Percentiles rank a stretch among this genome's conserved stretches.
Evolutionary conservation across 2,797 vertebrate species (phyloP).

Genomic region (Pelodytes ibericus): DNA sequence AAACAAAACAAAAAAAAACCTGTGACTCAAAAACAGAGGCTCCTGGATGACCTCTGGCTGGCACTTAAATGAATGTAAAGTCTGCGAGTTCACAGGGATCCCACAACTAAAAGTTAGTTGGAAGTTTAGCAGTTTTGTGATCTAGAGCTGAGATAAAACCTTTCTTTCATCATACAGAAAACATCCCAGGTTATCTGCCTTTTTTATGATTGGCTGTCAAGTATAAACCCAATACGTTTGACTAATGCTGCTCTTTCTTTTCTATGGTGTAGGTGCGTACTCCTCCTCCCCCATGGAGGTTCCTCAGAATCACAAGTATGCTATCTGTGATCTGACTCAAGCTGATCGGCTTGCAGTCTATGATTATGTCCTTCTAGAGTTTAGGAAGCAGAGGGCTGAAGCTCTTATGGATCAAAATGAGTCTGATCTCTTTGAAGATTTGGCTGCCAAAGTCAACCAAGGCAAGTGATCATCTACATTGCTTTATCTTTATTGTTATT

Average conservation of each 20-base stretch:
- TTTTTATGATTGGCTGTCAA: too few relatives aligned
- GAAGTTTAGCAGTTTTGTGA: too few relatives aligned
- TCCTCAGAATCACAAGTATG: slow-evolving; percentile 89
- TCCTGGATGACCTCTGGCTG: too few relatives aligned
- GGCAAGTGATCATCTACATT: slow-evolving; percentile 66
- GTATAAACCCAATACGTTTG: too few relatives aligned
- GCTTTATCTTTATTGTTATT: background rate
- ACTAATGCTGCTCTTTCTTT: slow-evolving; percentile 57
- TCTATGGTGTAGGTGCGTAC: slow-evolving; percentile 77
- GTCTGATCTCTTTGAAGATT: slow-evolving; percentile 90
- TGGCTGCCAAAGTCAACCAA: slow-evolving; percentile 92
- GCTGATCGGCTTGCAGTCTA: slow-evolving; percentile 91
- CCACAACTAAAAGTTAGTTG: too few relatives aligned
- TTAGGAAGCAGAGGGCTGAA: slow-evolving; percentile 74
- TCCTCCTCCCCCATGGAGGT: slow-evolving; percentile 83
- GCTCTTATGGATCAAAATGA: slow-evolving; percentile 76
- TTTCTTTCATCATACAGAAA: too few relatives aligned
- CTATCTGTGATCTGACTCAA: slow-evolving; percentile 87
- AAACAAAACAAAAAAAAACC: too few relatives aligned
- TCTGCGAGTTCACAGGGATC: too few relatives aligned
- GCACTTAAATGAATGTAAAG: too few relatives aligned
- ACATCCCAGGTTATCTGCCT: too few relatives aligned
- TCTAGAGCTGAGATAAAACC: too few relatives aligned
- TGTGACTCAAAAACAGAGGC: too few relatives aligned
- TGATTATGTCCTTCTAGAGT: slow-evolving; percentile 80